Percentiles rank a stretch among this genome's conserved stretches.
Evolutionary conservation across 2,113 vertebrate genomes (phyloP).

Genomic region (Aix galericulata): DNA sequence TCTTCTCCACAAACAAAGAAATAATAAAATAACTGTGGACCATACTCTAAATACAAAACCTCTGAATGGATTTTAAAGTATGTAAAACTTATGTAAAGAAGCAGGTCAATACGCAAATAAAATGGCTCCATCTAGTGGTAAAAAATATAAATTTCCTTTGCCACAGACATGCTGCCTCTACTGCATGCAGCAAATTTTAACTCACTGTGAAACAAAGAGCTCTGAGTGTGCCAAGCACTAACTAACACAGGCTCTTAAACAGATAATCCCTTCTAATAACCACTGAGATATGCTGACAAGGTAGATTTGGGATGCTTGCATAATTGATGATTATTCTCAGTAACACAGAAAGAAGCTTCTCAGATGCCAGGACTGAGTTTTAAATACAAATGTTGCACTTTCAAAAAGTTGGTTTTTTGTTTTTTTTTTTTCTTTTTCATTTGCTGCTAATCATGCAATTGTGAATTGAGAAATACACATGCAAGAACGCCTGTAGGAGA

Average conservation of each 20-base stretch:
- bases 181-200: not conserved
- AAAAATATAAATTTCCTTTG: not conserved
- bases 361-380: not conserved
- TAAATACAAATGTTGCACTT: not conserved
- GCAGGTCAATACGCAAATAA: not conserved
- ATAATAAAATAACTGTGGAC: not conserved
- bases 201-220: not conserved
- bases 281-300: not conserved
- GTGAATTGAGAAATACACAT: not conserved
- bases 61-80: not conserved
- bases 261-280: not conserved
- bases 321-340: not conserved
- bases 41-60: not conserved
- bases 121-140: constrained; percentile 49
- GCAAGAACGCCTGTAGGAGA: not conserved
- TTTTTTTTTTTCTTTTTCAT: not conserved
- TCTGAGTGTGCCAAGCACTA: not conserved
- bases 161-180: accelerated
- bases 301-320: not conserved
- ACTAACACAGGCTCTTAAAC: not conserved
- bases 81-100: not conserved
- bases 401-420: too few relatives aligned
- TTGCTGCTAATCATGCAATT: not conserved
- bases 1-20: not conserved
- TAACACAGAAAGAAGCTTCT: not conserved